Percentiles rank a stretch among this genome's conserved stretches.
phyloP scores from a whole-genome alignment of 2,113 vertebrate genomes.

The Sus scrofa region DNA sequence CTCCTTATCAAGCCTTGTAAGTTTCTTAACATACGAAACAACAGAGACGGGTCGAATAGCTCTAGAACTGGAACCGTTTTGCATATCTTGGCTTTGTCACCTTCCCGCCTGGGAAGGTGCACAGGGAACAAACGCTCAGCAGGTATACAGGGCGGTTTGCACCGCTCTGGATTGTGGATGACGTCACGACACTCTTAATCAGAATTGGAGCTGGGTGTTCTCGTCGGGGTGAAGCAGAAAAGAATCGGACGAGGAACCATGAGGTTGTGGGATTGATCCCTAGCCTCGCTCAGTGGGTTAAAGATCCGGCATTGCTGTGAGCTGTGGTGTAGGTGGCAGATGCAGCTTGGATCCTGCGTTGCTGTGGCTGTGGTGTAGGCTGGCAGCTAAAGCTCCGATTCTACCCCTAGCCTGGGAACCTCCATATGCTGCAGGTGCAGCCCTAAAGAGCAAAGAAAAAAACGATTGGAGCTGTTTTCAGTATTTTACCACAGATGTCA shows the following conservation, averaged over 20 bases:
- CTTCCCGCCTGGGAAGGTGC: background rate
- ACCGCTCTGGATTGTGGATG: background rate
- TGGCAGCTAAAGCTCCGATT: no score
- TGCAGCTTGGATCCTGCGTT: no score
- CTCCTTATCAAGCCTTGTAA: background rate
- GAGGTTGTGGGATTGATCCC: no score
- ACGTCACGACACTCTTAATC: background rate
- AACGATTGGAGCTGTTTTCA: conserved; percentile 9
- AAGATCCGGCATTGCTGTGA: no score
- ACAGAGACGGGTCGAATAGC: background rate
- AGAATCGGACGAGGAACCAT: no score
- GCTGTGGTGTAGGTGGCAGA: no score
- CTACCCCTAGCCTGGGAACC: no score
- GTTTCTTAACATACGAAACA: background rate
- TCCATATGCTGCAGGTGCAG: no score
- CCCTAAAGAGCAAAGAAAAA: no score
- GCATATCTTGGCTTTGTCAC: background rate
- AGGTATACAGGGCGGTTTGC: background rate
- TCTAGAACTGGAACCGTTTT: background rate
- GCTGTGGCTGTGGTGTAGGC: no score
- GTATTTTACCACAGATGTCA: background rate
- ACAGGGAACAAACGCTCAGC: background rate
- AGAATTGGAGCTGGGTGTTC: background rate
- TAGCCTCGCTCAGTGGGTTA: no score
- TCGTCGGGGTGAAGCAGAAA: no score